Percentiles rank a stretch among this genome's conserved stretches.
Conservation (phyloP, 2,797 vertebrate genomes). For the Carapus acus region DNA sequence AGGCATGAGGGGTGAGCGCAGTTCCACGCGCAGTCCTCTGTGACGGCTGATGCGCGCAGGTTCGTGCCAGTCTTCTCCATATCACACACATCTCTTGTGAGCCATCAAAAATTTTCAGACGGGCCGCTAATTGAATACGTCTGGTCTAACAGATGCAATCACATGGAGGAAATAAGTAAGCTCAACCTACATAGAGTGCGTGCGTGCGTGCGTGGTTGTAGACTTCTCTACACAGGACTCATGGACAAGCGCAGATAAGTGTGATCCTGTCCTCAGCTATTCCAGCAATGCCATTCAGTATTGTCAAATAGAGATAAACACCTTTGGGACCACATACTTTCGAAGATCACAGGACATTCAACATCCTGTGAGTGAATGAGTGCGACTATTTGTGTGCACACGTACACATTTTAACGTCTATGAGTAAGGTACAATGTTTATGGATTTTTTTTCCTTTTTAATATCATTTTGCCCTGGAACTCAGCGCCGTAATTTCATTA, state of each 20-base stretch:
- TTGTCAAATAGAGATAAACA: conserved; percentile 65
- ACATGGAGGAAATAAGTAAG: conserved; percentile 72
- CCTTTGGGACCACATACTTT: conserved; percentile 49
- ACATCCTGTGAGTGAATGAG: conserved; percentile 35
- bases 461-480: too few relatives aligned
- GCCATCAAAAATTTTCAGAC: too few relatives aligned
- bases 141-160: conserved; percentile 68
- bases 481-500: too few relatives aligned
- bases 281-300: conserved; percentile 72
- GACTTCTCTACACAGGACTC: conserved; percentile 50
- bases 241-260: conserved; percentile 62
- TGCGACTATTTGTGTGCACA: neutral
- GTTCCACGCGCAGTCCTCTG: too few relatives aligned
- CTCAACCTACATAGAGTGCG: conserved; percentile 54
- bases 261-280: conserved; percentile 65
- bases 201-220: conserved; percentile 2
- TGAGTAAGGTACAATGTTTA: too few relatives aligned
- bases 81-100: too few relatives aligned
- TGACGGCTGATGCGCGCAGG: too few relatives aligned
- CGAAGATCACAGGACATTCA: conserved; percentile 53
- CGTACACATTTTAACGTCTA: neutral
- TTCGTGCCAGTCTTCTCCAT: too few relatives aligned
- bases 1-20: conserved; percentile 20
- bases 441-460: too few relatives aligned
- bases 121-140: too few relatives aligned